Evolutionary conservation across 2,888 invertebrate genomes (phyloP), one percentile per base, ranked within the genome.

Genomic region (Molorchus minor): DNA sequence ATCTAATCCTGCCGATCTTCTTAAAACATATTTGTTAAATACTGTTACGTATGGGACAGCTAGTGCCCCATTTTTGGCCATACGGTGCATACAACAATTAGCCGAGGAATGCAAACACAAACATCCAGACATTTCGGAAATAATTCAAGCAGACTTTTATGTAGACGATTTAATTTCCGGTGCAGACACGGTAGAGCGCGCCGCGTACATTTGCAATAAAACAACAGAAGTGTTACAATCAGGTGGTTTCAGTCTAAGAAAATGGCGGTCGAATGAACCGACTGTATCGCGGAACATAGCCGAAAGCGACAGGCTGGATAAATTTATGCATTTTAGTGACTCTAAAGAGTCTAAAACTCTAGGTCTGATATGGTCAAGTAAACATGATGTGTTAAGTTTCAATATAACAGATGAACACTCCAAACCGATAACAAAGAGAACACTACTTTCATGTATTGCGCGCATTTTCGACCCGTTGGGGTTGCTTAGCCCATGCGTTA

Each of bases 401-500:
- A 15, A 43, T 7, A 12, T 43, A 2, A 20, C n/a, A 4, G 3
- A n/a, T 5, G 10, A 17, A 4, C 1, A 16, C 10, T n/a, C 20
- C n/a, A 40, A 7, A 10, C 30, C 10, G 12, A 20, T 55, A 3
- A 21, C 62, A 0, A 58, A 62, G 25, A 35, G 62, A 10, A 19
- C 19, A 12, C 49, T 67, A 16, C 38, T 68, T 16, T 68, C 68
- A 7, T 38, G 19, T 15, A 67, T 53, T 10, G 51, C 65, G 0
- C 56, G 63, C 54, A 49, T 68, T 8, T 68, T 64, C 46, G 65
- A 68, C 25, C 67, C 67, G 1, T 41, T 68, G 15, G 68, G 65
- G 2, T 41, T 68, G 0, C 5, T 67, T 13, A 44, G 59, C 40
- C 60, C 65, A 10, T 53, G 49, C 8, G 29, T 63, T 8, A 63